Evolutionary conservation across 2,113 vertebrate species (phyloP), one percentile per base, ranked within the genome.

Genomic region (Euleptes europaea): DNA sequence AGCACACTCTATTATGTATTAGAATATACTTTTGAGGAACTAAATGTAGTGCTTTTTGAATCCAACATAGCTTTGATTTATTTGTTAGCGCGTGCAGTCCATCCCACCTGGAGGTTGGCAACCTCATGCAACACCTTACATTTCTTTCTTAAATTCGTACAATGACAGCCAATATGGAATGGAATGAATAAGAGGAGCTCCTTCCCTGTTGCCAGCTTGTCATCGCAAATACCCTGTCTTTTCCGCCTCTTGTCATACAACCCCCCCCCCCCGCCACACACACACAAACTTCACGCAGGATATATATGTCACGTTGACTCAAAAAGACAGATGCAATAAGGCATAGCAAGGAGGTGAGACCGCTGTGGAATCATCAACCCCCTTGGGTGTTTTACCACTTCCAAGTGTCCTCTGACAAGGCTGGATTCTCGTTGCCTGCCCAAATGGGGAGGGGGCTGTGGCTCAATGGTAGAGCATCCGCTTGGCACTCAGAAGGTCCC

Each of bases 271-370:
- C 44, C 44, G 44, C 44, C 44, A 9, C 4, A 44, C 4, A 79
- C 89, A 88, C n/a, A 88, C 44, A 86, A 88, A 93, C 86, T 72
- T 91, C 93, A 89, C 88, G 87, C 88, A 51, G 84, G 76, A 90
- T n/a, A 21, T n/a, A 21, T 90, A 89, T 94, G 92, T 94, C 92
- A 92, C 0, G 33, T 0, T 0, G 78, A 93, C 90, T 73, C 86
- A 93, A 82, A 82, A 15, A 90, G 93, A 92, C 89, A 92, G 94
- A 83, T 90, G 93, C 94, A 94, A 91, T 93, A 94, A 91, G 93
- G 90, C 91, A 71, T 92, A 92, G 93, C 92, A 66, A 92, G 90
- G 90, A 94, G 90, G 92, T 91, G 89, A 94, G 90, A 92, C 90
- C 93, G 92, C 91, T 38, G 1, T 9, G 77, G 80, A 86, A 89